Conservation (phyloP, 2,888 invertebrate genomes). For the Kuschelorhynchus macadamiae region DNA sequence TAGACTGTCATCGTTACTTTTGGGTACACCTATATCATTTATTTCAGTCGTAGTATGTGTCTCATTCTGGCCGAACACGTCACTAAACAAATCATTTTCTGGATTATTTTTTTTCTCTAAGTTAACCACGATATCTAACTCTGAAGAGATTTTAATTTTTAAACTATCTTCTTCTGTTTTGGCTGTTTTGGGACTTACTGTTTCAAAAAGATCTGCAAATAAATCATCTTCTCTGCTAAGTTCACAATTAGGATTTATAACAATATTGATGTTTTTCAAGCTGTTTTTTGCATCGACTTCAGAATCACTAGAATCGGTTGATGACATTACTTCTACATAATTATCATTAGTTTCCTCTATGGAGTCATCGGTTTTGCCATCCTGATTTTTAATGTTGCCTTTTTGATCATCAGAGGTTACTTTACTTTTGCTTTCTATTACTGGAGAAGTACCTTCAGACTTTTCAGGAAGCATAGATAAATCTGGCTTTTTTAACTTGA, state of each 20-base stretch:
- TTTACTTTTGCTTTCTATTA: no score
- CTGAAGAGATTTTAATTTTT: conserved; percentile 1
- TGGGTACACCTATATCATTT: no score
- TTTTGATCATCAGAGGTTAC: no score
- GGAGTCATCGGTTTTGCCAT: not conserved
- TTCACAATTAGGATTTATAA: conserved; percentile 67
- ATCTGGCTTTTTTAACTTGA: not conserved
- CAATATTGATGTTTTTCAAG: conserved; percentile 58
- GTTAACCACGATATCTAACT: conserved; percentile 67
- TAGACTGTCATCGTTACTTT: no score
- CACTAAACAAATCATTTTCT: conserved; percentile 77
- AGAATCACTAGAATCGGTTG: conserved; percentile 39
- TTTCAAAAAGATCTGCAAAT: conserved; percentile 80
- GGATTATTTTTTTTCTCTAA: conserved; percentile 65
- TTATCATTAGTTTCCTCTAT: not conserved
- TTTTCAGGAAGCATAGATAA: conserved; percentile 19
- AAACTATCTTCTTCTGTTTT: conserved; percentile 22
- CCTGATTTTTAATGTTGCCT: not conserved
- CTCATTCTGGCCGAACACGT: conserved; percentile 71
- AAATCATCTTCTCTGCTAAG: conserved; percentile 72
- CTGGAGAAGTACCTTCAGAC: not conserved
- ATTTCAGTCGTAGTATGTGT: no score
- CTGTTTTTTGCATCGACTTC: conserved; percentile 19
- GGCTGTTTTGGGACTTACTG: no score
- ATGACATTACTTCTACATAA: conserved; percentile 44